These are phyloP conservation scores for Larimichthys crocea DNA, from an alignment of 2,113 vertebrate species.

Conservation along the genomic window DNA sequence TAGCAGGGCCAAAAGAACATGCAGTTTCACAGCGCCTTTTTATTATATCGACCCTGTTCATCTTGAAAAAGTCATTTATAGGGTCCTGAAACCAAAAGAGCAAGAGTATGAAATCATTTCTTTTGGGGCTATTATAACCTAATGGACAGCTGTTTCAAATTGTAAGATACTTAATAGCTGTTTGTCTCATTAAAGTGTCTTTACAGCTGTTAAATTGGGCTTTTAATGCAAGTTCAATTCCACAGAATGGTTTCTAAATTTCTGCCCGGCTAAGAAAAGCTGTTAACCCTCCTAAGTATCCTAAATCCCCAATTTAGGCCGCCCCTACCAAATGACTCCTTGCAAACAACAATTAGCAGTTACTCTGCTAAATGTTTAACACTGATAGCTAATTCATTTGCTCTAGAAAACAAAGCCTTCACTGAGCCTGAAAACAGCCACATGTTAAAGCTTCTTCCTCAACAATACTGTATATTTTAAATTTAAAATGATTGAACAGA, in stretches of 20 bases:
- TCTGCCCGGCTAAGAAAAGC: constrained; percentile 2
- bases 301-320: neutral
- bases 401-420: neutral
- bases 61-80: neutral
- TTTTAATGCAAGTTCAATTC: constrained; percentile 25
- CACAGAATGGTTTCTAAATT: constrained; percentile 17
- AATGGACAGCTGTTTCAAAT: constrained; percentile 20
- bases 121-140: neutral
- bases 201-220: constrained; percentile 16
- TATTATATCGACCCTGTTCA: constrained; percentile 17
- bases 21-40: constrained; percentile 18
- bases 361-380: neutral
- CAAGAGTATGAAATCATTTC: neutral
- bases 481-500: neutral
- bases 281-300: neutral
- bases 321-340: neutral
- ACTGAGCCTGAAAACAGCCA: neutral
- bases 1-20: constrained; percentile 7
- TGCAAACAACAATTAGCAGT: constrained; percentile 3
- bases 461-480: neutral
- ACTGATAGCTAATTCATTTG: neutral
- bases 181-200: constrained; percentile 8
- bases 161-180: neutral
- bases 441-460: neutral
- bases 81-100: neutral